Evolutionary conservation across 2,888 invertebrate genomes (phyloP), one percentile per base, ranked within the genome.

Genomic region (Hirtodrosophila cameraria): DNA sequence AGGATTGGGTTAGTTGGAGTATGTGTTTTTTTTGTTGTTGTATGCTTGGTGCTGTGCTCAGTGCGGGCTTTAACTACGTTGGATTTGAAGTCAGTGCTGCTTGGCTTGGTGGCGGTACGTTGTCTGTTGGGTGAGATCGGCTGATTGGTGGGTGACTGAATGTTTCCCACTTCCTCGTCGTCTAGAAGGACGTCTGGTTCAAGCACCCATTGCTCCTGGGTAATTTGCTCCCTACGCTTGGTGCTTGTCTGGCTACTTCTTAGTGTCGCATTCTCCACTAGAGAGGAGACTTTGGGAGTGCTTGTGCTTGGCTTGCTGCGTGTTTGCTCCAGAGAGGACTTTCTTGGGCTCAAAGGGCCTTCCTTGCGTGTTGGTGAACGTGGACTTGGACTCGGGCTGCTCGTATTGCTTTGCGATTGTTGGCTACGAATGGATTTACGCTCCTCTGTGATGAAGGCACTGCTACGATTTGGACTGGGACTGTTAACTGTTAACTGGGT

Each of bases 21-120:
- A 63, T 77, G 75, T 49, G 73, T 71, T 49, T 33, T 50, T 57
- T 30, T 46, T 54, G 53, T 63, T 57, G 63, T 57, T 70, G 45
- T 50, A 60, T 72, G 66, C 50, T 72, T 66, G 58, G 63, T 82
- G 72, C 49, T 88, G 73, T 88, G 87, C 73, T 88, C 88, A 66
- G 82, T 84, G 71, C 79, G 80, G 53, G 68, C 72, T 66, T 75
- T 82, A 68, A 70, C 71, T 64, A 73, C 66, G 28, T 23, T 45
- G 38, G 9, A 25, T 18, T 30, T 7, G 30, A 5, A 20, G 16
- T 2, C 36, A 6, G 9, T 54, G 16, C 15, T 41, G 35, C 25
- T 16, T 15, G 46, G 48, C 18, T 35, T 27, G 15, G 23, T 50
- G 30, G 35, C 11, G n/a, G 36, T 45, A 20, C 65, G 60, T n/a